Percentiles rank a stretch among this genome's conserved stretches.
Evolutionary conservation across 2,113 vertebrate genomes (phyloP).

Genomic region (Archocentrus centrarchus): DNA sequence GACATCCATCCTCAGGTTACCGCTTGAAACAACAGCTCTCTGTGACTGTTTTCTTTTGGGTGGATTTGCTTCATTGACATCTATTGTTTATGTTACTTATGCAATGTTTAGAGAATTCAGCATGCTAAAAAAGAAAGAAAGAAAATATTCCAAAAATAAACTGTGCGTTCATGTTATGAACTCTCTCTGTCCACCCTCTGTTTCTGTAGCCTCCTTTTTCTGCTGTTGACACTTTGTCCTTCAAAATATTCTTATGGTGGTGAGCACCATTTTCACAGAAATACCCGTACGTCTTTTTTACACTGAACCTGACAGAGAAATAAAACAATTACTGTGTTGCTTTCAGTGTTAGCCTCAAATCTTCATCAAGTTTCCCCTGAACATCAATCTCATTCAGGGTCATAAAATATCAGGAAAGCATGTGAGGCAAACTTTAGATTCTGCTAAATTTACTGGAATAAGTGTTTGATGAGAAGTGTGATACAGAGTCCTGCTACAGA

Average conservation of each 20-base stretch:
- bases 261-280: background rate
- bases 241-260: background rate
- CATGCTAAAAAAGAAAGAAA: background rate
- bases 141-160: background rate
- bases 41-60: slow-evolving; percentile 11
- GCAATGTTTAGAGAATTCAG: background rate
- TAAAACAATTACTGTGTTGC: background rate
- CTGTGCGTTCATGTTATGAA: background rate
- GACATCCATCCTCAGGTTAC: slow-evolving; percentile 78
- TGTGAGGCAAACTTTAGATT: background rate
- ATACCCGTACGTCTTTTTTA: rapidly evolving
- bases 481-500: background rate
- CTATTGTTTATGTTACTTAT: background rate
- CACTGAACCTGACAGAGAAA: background rate
- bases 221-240: background rate
- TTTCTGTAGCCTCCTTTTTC: background rate
- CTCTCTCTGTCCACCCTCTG: background rate
- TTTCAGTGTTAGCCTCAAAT: background rate
- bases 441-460: background rate
- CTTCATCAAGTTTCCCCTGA: background rate
- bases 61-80: background rate
- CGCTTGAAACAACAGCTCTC: slow-evolving; percentile 67
- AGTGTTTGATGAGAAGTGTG: background rate
- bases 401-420: background rate
- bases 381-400: background rate